These are phyloP conservation scores for Salvator merianae DNA, from an alignment of 2,113 vertebrate species.

Conservation along the genomic window DNA sequence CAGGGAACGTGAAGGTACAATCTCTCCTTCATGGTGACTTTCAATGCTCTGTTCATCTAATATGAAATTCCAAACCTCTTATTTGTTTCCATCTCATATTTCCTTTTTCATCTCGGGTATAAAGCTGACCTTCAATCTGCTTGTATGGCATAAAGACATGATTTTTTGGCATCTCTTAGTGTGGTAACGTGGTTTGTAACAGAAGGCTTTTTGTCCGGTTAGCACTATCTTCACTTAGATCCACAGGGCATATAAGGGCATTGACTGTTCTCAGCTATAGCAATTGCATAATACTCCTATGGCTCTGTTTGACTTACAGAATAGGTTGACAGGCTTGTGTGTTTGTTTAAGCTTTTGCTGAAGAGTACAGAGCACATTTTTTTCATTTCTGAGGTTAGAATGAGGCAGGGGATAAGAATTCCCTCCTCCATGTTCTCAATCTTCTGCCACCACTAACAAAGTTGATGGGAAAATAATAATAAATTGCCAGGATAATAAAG, in stretches of 20 bases:
- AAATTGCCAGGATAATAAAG: not conserved
- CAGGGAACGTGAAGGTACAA: not conserved
- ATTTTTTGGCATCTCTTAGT: not conserved
- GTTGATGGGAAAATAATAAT: not conserved
- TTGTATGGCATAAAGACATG: not conserved
- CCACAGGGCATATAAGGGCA: not conserved
- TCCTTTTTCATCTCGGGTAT: not conserved
- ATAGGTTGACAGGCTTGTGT: not conserved
- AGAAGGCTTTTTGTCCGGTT: not conserved
- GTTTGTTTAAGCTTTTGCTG: slow-evolving; percentile 4
- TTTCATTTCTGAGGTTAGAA: not conserved
- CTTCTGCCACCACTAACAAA: not conserved
- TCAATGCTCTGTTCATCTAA: too few relatives aligned
- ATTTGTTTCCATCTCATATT: too few relatives aligned
- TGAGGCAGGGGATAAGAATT: not conserved
- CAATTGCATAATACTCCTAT: not conserved
- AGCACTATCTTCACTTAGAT: not conserved
- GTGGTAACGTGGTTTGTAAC: not conserved
- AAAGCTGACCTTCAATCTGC: not conserved
- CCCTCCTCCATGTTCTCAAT: not conserved
- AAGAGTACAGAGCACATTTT: not conserved
- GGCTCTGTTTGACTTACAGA: slow-evolving; percentile 17
- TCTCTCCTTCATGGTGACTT: not conserved
- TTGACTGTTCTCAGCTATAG: not conserved
- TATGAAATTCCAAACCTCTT: too few relatives aligned